phyloP scores from a whole-genome alignment of 2,888 invertebrate species.

The Tipula lateralis region DNA sequence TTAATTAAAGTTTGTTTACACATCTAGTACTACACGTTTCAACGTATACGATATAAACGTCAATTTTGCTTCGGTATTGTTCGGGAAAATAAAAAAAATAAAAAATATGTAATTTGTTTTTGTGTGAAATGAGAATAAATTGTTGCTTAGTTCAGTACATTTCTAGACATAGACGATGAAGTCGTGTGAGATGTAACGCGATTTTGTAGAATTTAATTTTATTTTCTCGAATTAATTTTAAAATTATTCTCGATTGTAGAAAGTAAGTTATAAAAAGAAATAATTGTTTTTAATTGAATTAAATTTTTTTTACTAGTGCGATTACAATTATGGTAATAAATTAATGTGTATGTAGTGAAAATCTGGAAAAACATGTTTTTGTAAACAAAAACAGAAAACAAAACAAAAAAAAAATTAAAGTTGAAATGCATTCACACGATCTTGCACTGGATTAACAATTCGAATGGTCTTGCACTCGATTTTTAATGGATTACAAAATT shows the following conservation, averaged over 20 bases:
- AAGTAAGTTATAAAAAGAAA: not conserved
- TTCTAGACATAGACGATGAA: not conserved
- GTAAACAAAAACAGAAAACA: not conserved
- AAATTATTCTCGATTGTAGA: not conserved
- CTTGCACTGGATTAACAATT: not conserved
- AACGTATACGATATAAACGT: not conserved
- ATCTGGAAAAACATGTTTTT: conserved; percentile 3
- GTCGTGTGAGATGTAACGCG: not conserved
- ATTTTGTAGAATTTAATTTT: not conserved
- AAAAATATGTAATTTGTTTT: not conserved
- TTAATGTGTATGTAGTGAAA: not conserved
- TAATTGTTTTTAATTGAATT: not conserved
- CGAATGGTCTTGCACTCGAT: not conserved
- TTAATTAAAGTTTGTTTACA: not conserved
- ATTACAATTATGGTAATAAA: not conserved
- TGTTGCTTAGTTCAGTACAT: conserved; percentile 11
- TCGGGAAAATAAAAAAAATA: not conserved
- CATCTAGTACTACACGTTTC: not conserved
- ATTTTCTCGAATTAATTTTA: not conserved
- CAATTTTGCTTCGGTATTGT: not conserved
- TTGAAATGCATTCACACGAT: conserved; percentile 4
- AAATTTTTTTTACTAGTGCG: not conserved
- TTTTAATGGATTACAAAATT: conserved; percentile 4
- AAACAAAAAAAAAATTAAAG: too few species aligned
- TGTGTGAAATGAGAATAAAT: not conserved